phyloP scores from a whole-genome alignment of 2,888 invertebrate species.

The Ametastegia equiseti region DNA sequence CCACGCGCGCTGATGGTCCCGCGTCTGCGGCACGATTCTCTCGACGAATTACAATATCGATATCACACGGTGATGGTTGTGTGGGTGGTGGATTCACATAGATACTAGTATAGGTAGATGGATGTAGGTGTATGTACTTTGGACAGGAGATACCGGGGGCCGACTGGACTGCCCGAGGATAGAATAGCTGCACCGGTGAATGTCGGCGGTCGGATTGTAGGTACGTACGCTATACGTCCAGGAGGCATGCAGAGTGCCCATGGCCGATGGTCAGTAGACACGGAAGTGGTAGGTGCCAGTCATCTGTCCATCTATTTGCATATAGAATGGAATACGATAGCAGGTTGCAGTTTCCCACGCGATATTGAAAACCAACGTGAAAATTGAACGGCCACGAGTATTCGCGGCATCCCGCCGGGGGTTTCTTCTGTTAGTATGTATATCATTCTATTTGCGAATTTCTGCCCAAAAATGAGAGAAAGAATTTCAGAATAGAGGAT shows the following conservation, averaged over 20 bases:
- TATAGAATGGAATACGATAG: constrained; percentile 65
- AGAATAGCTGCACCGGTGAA: constrained; percentile 13
- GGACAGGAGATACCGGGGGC: neutral
- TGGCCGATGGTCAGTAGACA: constrained; percentile 44
- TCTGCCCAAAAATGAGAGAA: no score
- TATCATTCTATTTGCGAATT: no score
- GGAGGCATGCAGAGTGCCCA: constrained; percentile 19
- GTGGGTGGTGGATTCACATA: neutral
- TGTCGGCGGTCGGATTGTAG: no score
- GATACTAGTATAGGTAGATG: neutral
- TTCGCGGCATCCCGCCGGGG: neutral
- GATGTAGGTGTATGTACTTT: neutral
- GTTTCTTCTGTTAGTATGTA: no score
- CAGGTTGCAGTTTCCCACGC: constrained; percentile 49
- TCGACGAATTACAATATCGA: constrained; percentile 41
- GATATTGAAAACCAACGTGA: constrained; percentile 42
- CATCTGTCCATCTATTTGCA: constrained; percentile 63
- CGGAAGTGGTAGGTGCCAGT: constrained; percentile 48
- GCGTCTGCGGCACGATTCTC: constrained; percentile 4
- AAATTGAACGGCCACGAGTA: neutral
- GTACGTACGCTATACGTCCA: no score
- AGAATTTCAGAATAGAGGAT: no score
- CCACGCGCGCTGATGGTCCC: constrained; percentile 39
- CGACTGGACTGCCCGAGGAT: neutral
- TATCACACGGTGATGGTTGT: constrained; percentile 11